Percentiles rank a stretch among this genome's conserved stretches.
Evolutionary conservation across 1,140 invertebrate species (phyloP).

Genomic region (Nebria ingens): DNA sequence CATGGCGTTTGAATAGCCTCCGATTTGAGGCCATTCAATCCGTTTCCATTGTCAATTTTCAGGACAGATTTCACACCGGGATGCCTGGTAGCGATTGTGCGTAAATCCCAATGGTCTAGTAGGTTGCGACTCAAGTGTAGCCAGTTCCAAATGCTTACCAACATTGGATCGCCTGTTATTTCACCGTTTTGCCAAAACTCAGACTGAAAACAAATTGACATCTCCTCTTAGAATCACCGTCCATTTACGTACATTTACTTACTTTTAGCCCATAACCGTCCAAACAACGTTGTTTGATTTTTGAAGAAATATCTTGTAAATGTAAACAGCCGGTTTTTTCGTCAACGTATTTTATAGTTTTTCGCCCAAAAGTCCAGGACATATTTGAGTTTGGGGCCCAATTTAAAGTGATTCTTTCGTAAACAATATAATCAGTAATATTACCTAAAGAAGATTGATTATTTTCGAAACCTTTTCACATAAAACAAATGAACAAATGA

Average conservation of each 20-base stretch:
- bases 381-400: conserved; percentile 61
- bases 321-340: conserved; percentile 32
- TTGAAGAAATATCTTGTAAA: conserved; percentile 59
- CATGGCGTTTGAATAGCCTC: conserved; percentile 42
- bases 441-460: conserved; percentile 33
- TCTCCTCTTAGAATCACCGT: background rate
- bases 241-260: conserved; percentile 22
- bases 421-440: conserved; percentile 61
- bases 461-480: background rate
- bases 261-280: conserved; percentile 71
- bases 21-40: conserved; percentile 37
- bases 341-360: conserved; percentile 46
- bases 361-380: conserved; percentile 63
- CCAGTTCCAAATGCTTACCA: conserved; percentile 65
- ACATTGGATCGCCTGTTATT: conserved; percentile 45
- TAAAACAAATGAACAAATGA: conserved; percentile 13
- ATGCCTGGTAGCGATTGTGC: conserved; percentile 48
- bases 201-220: conserved; percentile 28
- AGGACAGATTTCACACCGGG: conserved; percentile 59
- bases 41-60: conserved; percentile 34
- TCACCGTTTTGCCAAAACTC: conserved; percentile 55
- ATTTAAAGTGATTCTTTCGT: conserved; percentile 71
- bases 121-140: conserved; percentile 58
- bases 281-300: conserved; percentile 59
- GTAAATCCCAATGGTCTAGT: conserved; percentile 49